Evolutionary conservation across 2,888 invertebrate genomes (phyloP).

Genomic region (Vesta saturnalis): DNA sequence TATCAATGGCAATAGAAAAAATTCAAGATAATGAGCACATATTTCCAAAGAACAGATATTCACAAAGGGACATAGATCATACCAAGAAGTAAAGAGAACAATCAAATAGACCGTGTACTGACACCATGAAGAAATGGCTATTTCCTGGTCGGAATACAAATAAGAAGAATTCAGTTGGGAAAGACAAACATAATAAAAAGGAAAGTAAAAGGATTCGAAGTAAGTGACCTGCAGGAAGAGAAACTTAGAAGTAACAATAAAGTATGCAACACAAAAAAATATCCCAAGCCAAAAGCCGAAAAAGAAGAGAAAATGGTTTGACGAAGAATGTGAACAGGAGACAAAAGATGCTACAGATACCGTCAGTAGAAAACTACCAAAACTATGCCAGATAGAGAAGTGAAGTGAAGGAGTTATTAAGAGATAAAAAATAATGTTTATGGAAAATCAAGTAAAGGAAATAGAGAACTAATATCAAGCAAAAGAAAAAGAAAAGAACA

Average conservation of each 20-base stretch:
- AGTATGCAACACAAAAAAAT: too few species aligned
- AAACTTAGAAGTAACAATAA: neutral
- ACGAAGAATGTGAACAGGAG: neutral
- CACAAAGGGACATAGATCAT: slow-evolving; percentile 6
- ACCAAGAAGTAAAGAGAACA: slow-evolving; percentile 5
- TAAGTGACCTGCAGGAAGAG: neutral
- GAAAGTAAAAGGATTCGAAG: neutral
- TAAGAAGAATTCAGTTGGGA: neutral
- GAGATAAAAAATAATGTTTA: neutral
- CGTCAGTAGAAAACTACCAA: slow-evolving; percentile 1
- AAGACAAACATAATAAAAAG: neutral
- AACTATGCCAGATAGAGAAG: neutral
- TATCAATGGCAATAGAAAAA: slow-evolving; percentile 9
- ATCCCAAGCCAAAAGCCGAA: neutral
- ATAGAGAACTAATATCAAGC: slow-evolving; percentile 14
- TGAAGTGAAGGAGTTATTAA: neutral
- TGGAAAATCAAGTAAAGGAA: slow-evolving; percentile 16
- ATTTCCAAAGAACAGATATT: neutral
- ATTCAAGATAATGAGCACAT: slow-evolving; percentile 5
- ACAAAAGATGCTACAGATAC: slow-evolving; percentile 9
- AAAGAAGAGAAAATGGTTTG: slow-evolving; percentile 6
- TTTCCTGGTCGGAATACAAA: slow-evolving; percentile 12
- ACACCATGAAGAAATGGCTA: neutral
- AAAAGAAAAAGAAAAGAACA: neutral
- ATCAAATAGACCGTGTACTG: slow-evolving; percentile 9